Conservation (phyloP, 2,888 invertebrate species). For the Fragum sueziense region DNA sequence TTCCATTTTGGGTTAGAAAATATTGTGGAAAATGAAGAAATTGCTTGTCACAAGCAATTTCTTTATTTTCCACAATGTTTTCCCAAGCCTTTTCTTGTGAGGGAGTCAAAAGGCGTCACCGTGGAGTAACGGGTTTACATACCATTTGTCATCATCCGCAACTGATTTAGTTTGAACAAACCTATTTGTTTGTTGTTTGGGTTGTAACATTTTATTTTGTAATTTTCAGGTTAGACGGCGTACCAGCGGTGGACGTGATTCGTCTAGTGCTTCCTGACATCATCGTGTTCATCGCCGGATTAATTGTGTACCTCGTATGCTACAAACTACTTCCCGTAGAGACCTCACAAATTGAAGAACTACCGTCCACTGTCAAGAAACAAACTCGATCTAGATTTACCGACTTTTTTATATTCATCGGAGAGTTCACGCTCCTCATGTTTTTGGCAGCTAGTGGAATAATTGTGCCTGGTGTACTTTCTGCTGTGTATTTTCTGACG, state of each 20-base stretch:
- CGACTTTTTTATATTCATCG: constrained; percentile 66
- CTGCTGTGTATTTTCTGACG: constrained; percentile 92
- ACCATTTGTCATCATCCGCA: too few relatives aligned
- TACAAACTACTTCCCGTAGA: constrained; percentile 61
- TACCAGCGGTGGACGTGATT: constrained; percentile 68
- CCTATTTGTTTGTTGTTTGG: too few relatives aligned
- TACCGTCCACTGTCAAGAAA: constrained; percentile 51
- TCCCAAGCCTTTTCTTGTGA: too few relatives aligned
- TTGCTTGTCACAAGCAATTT: too few relatives aligned
- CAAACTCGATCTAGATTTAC: constrained; percentile 56
- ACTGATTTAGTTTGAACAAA: too few relatives aligned
- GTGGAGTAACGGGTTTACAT: too few relatives aligned
- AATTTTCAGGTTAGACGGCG: constrained; percentile 70
- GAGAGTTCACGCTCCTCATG: constrained; percentile 71
- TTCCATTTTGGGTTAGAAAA: too few relatives aligned
- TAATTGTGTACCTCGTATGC: constrained; percentile 73
- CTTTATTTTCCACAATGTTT: too few relatives aligned
- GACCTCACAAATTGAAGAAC: constrained; percentile 30
- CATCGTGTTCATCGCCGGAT: constrained; percentile 70
- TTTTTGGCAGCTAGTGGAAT: constrained; percentile 85
- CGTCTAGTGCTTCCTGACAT: constrained; percentile 79
- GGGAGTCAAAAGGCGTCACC: too few relatives aligned
- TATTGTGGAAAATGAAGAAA: too few relatives aligned
- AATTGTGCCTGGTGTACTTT: constrained; percentile 91
- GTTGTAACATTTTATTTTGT: background rate